phyloP scores from a whole-genome alignment of 2,113 vertebrate species.

The Pseudorhombus dupliciocellatus region DNA sequence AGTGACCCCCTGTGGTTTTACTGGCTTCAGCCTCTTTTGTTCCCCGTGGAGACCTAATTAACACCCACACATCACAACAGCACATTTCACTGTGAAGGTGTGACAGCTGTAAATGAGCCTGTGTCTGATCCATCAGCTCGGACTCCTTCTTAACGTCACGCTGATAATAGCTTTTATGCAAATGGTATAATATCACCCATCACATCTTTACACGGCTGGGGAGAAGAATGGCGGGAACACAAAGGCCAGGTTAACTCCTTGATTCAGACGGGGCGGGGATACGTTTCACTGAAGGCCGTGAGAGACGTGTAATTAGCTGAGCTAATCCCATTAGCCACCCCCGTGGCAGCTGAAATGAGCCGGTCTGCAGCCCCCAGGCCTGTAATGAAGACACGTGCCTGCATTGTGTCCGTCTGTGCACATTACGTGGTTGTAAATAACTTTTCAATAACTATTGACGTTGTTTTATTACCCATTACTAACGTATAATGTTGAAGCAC shows the following conservation, averaged over 20 bases:
- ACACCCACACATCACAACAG: constrained; percentile 43
- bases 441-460: no score
- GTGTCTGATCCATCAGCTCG: constrained; percentile 3
- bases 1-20: constrained; percentile 49
- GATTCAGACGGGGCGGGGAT: constrained; percentile 30
- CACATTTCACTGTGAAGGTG: constrained; percentile 24
- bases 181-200: constrained; percentile 16
- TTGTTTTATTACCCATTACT: no score
- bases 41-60: constrained; percentile 45
- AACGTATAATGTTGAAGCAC: no score
- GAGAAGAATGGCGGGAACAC: background rate
- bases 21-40: constrained; percentile 44
- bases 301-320: constrained; percentile 35
- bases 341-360: background rate
- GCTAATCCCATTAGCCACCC: constrained; percentile 30
- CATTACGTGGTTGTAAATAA: background rate
- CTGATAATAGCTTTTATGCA: constrained; percentile 38
- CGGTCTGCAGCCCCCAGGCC: background rate
- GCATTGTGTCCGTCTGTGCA: background rate
- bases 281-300: constrained; percentile 15
- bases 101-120: constrained; percentile 31
- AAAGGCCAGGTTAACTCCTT: background rate
- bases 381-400: background rate
- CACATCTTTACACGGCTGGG: background rate
- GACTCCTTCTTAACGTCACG: constrained; percentile 20